A percentile compares a stretch with the other conserved stretches of the same genome.
Conservation (phyloP, 2,113 vertebrate genomes). For the Tinamus guttatus region DNA sequence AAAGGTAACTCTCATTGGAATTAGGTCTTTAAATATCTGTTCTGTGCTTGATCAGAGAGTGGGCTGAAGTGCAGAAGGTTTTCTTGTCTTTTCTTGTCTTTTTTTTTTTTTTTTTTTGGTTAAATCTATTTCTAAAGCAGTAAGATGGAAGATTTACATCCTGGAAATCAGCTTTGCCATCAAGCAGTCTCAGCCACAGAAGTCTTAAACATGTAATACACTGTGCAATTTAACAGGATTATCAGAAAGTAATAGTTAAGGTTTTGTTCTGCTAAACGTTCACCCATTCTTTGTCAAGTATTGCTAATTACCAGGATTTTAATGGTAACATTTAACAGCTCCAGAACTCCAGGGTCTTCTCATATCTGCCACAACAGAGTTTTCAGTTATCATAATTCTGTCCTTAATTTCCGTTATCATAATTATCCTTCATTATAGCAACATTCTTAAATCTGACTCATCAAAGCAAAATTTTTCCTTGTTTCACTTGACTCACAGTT, state of each 20-base stretch:
- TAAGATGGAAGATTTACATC: neutral
- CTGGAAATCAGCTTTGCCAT: neutral
- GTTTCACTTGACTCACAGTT: slow-evolving; percentile 58
- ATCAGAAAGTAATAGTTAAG: slow-evolving; percentile 8
- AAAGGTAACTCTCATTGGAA: neutral
- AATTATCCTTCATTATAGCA: slow-evolving; percentile 74
- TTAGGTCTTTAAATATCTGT: neutral
- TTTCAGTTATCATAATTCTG: slow-evolving; percentile 76
- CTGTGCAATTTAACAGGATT: neutral
- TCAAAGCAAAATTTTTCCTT: slow-evolving; percentile 65
- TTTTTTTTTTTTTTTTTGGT: no score
- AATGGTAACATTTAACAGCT: slow-evolving; percentile 64
- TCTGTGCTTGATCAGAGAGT: neutral
- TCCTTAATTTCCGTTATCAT: slow-evolving; percentile 75
- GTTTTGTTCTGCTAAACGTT: slow-evolving; percentile 22
- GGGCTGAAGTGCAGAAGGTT: neutral
- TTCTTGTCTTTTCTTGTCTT: neutral
- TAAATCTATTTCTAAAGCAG: neutral
- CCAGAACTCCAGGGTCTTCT: slow-evolving; percentile 65
- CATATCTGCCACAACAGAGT: slow-evolving; percentile 73
- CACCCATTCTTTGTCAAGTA: slow-evolving; percentile 35
- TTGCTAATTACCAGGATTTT: slow-evolving; percentile 73
- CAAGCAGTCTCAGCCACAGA: neutral
- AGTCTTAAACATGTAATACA: neutral
- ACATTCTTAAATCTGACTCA: slow-evolving; percentile 72